Evolutionary conservation across 1,140 invertebrate genomes (phyloP), one percentile per base, ranked within the genome.

Genomic region (Drosophila willistoni): DNA sequence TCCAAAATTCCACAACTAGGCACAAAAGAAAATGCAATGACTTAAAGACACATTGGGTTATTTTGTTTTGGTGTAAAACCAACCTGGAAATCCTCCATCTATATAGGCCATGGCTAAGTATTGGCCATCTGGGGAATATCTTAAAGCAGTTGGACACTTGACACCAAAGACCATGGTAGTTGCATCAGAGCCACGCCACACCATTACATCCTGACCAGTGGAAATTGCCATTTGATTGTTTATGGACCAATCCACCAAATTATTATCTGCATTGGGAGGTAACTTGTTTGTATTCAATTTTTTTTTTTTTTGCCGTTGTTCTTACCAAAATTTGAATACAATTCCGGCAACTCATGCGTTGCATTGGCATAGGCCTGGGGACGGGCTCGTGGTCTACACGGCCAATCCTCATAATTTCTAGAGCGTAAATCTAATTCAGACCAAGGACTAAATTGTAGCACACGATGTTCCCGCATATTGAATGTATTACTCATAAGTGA

Each of bases 181-280:
- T 42, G 86, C 77, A 7, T 79, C 73, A 1, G 66, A 51, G 29
- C 81, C 78, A 17, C 80, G 81, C 89, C 89, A 92, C 12, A 92
- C 57, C 41, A 92, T 86, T 6, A 92, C 54, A 42, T 91, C 84
- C 29, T 83, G 51, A 1, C 79, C 86, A 60, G 81, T 86, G 0
- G 89, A 86, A 13, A 90, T 68, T 0, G 81, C 91, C 42, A 92
- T 84, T 61, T 90, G 91, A 41, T 71, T 84, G n/a, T 65, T 67
- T 0, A 39, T 19, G 0, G 91, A 92, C 91, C 91, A 92, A 47
- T 91, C 90, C 71, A 92, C 85, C 25, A 91, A 42, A 62, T 92
- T 92, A 7, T 67, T 62, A 73, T 85, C 83, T 68, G 68, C 62
- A 2, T 60, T 71, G 29, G 6, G 6, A 42, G 39, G 19, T 5